Evolutionary conservation across 1,140 invertebrate species (phyloP).

Genomic region (Drosophila truncata): DNA sequence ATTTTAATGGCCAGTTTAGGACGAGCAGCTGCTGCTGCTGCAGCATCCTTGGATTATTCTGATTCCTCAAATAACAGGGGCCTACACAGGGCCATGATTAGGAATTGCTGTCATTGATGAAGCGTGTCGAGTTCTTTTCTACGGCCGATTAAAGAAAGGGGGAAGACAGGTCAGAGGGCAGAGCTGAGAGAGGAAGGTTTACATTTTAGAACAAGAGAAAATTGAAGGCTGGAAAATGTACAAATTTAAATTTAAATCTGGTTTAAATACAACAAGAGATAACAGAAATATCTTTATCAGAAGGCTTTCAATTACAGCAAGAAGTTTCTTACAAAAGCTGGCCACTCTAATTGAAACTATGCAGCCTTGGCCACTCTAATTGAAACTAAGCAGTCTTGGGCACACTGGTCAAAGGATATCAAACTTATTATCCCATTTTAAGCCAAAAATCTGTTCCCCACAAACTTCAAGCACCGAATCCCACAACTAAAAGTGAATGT

Average conservation of each 20-base stretch:
- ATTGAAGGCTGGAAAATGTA: background rate
- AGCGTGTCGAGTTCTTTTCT: constrained; percentile 11
- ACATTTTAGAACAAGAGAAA: background rate
- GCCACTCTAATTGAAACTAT: too few relatives aligned
- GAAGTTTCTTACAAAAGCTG: background rate
- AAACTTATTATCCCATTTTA: background rate
- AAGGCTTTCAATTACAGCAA: background rate
- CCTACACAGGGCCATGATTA: constrained; percentile 39
- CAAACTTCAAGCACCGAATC: background rate
- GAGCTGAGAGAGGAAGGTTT: background rate
- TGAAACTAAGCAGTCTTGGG: background rate
- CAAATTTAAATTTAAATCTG: background rate
- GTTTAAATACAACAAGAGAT: background rate
- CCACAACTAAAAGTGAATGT: constrained; percentile 1
- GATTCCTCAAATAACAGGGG: constrained; percentile 2
- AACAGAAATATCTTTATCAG: background rate
- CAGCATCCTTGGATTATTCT: constrained; percentile 15
- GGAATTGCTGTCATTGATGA: constrained; percentile 30
- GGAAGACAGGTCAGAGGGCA: background rate
- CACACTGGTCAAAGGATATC: background rate
- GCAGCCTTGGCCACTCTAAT: too few relatives aligned
- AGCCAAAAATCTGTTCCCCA: background rate
- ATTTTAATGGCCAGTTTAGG: constrained; percentile 76
- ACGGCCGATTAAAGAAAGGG: background rate
- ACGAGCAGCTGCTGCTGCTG: constrained; percentile 35